phyloP scores from a whole-genome alignment of 2,113 vertebrate genomes.

The Leptobrachium ailaonicum region DNA sequence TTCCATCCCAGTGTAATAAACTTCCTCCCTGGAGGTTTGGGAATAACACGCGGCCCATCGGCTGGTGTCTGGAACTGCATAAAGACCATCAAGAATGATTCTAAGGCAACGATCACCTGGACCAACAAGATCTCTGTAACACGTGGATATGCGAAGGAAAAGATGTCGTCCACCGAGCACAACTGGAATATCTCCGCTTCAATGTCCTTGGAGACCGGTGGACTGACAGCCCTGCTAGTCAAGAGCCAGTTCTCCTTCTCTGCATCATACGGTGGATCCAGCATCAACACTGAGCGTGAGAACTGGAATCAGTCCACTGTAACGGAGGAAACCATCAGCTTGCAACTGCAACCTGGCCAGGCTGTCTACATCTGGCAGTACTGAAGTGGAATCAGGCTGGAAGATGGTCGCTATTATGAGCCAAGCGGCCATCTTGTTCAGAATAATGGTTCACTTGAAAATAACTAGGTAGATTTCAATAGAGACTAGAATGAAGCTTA shows the following conservation, averaged over 20 bases:
- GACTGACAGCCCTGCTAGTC: not conserved
- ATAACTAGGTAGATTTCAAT: no score
- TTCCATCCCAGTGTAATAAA: no score
- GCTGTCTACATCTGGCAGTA: conserved; percentile 21
- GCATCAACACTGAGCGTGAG: conserved; percentile 27
- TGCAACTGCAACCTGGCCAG: not conserved
- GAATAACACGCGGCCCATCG: no score
- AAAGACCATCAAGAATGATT: no score
- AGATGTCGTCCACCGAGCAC: not conserved
- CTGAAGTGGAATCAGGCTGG: no score
- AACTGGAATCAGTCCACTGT: conserved; percentile 34
- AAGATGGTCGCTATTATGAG: no score
- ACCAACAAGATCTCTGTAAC: conserved; percentile 23
- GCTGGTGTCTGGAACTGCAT: no score
- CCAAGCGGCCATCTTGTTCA: no score
- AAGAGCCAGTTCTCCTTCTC: conserved; percentile 33
- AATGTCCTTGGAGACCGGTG: not conserved
- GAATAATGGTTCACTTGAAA: no score
- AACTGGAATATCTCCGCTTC: conserved; percentile 11
- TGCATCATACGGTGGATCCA: no score
- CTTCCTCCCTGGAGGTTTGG: no score
- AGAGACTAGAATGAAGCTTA: no score
- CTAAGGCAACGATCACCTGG: not conserved
- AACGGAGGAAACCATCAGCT: conserved; percentile 1
- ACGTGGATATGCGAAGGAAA: conserved; percentile 26